These are phyloP conservation scores for Heteromyza rotundicornis DNA, from an alignment of 2,888 invertebrate genomes.

Conservation along the genomic window DNA sequence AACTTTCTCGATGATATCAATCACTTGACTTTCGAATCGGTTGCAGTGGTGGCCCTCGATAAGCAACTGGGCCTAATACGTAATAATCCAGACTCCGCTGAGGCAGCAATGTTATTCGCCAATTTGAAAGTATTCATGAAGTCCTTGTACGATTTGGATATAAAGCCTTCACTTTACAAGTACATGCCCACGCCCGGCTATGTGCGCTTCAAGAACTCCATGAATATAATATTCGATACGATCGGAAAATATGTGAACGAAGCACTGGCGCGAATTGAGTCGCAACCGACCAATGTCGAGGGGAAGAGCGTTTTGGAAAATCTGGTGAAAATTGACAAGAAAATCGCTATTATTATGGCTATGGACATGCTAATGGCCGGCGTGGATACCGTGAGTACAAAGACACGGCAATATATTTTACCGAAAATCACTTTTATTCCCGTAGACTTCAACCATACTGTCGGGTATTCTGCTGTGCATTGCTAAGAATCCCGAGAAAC, in stretches of 20 bases:
- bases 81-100: conserved; percentile 19
- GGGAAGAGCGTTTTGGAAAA: conserved; percentile 69
- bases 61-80: conserved; percentile 49
- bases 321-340: conserved; percentile 67
- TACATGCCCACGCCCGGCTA: conserved; percentile 44
- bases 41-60: conserved; percentile 61
- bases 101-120: conserved; percentile 36
- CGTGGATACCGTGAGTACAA: conserved; percentile 69
- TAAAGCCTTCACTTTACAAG: conserved; percentile 45
- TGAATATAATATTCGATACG: conserved; percentile 35
- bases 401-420: not conserved
- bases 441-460: conserved; percentile 63
- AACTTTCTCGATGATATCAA: conserved; percentile 65
- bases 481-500: conserved; percentile 70
- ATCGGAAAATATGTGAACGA: conserved; percentile 47
- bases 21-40: conserved; percentile 68
- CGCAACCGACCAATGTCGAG: conserved; percentile 42
- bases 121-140: conserved; percentile 30
- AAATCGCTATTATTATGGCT: conserved; percentile 70
- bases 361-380: conserved; percentile 74
- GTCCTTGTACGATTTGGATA: conserved; percentile 38
- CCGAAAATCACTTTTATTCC: not conserved
- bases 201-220: conserved; percentile 33
- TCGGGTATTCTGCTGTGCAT: conserved; percentile 62
- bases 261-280: conserved; percentile 46